Base-by-base conservation (phyloP, 1,140 invertebrate species). In the Steinernema khuongi region DNA sequence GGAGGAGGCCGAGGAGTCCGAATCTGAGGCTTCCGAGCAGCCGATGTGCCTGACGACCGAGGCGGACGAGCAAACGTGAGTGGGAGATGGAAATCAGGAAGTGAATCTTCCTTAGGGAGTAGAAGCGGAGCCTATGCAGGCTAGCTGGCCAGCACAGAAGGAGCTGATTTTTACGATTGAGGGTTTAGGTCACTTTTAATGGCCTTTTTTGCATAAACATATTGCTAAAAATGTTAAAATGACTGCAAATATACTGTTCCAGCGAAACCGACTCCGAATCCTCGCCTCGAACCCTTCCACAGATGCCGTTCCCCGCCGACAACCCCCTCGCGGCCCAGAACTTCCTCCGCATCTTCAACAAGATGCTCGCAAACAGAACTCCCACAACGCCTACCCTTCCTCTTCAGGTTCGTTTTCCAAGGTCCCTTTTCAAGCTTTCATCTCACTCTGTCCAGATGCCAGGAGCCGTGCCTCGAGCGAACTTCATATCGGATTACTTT, bases 1-100 rank as follows among this genome's bases (percentile, higher is more conserved):
- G n/a, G 31, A 29, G 1, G 72, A 74, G 22, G 72, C 70, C 1
- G 30, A 17, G 68, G 33, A 36, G 14, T 44, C 22, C 18, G 73
- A 72, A 28, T 41, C 29, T n/a, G 69, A 72, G 19, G 73, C 70
- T 11, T 32, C n/a, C 32, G 71, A 22, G 4, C 11, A 60, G 50
- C 50, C 11, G 36, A 7, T 41, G 50, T 11, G 14, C 14, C 11
- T 11, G 11, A 74, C 28, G 29, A 18, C 2, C 14, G 14, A 70
- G 67, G 60, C 33, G 41, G 31, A 14, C 29, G 33, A 28, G 31
- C 26, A 29, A 33, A 4, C 30, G 68, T 73, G 72, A 73, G 26
- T 26, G 68, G 14, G 31, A 70, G 71, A 30, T 44, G 18, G 67
- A 71, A 11, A 32, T 28, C 26, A 33, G 22, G 33, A 67, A 71